Conservation (phyloP, 2,113 vertebrate species). For the Tachuris rubrigastra region DNA sequence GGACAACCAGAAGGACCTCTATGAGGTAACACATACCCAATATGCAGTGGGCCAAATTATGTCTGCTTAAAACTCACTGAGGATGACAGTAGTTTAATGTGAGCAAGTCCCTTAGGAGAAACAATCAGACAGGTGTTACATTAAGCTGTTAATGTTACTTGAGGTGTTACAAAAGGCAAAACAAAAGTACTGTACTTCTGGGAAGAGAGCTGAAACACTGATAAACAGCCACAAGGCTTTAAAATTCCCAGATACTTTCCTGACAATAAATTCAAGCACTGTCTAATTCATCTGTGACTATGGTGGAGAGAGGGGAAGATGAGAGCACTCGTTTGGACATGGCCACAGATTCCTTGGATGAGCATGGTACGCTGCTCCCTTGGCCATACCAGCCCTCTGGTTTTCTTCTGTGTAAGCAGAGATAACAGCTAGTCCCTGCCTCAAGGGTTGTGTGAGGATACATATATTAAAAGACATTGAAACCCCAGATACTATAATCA, state of each 20-base stretch:
- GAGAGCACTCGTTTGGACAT: background rate
- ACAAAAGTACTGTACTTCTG: background rate
- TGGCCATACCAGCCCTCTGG: background rate
- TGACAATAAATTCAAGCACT: background rate
- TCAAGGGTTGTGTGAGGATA: background rate
- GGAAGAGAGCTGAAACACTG: background rate
- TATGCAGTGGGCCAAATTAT: background rate
- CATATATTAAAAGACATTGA: background rate
- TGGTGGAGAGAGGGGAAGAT: background rate
- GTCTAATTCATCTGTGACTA: background rate
- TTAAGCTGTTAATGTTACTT: background rate
- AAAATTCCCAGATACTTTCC: background rate
- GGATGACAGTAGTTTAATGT: background rate
- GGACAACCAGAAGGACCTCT: background rate
- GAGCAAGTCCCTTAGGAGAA: background rate
- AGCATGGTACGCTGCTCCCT: background rate
- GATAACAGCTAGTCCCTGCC: background rate
- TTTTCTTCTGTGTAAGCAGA: background rate
- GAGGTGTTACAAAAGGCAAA: background rate
- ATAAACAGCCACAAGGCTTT: background rate
- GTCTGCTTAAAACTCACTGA: background rate
- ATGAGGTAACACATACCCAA: background rate
- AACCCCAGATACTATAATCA: slow-evolving; percentile 29
- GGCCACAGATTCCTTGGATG: background rate
- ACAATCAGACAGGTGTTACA: background rate